Evolutionary conservation across 2,888 invertebrate genomes (phyloP), one percentile per base, ranked within the genome.

Genomic region (Acleris emargana): DNA sequence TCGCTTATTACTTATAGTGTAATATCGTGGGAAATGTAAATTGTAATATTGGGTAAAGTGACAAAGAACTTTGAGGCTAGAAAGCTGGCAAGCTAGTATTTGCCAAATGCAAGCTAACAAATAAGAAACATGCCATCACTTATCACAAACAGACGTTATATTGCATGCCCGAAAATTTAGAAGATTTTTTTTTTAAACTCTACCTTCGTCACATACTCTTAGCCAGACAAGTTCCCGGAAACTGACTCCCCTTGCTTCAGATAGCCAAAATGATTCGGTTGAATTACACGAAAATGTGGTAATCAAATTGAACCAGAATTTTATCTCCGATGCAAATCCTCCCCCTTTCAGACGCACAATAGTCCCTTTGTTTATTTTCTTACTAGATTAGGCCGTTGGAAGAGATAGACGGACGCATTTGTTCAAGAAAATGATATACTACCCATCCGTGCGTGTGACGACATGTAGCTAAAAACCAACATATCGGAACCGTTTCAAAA

Each of bases 381-480:
- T 81, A 87, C 82, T 81, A 87, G 88, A 90, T 90, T 90, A 89
- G 84, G 79, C 83, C 77, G 87, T 81, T 82, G 83, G 81, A 82
- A 81, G 79, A 83, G 81, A 86, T 87, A 81, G 80, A 76, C 79
- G 73, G 73, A 77, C 73, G 82, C 88, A 91, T 91, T 91, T 88
- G 85, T 91, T 84, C 83, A 84, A 87, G 86, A 82, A 88, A 85
- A 90, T 91, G 91, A 91, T 90, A 88, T 87, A 91, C 83, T 82
- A 81, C 79, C 76, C 84, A 78, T 75, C 78, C 91, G 91, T 91
- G 91, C 91, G 91, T 88, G 77, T 83, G 87, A 87, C 83, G 79
- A 82, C 82, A 80, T 77, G 83, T 78, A 77, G 71, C 71, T 69
- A 76, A 75, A 69, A 68, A 75, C 81, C 76, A 83, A 79, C 69